phyloP scores from a whole-genome alignment of 2,888 invertebrate genomes.

The Masnerella sp. region DNA sequence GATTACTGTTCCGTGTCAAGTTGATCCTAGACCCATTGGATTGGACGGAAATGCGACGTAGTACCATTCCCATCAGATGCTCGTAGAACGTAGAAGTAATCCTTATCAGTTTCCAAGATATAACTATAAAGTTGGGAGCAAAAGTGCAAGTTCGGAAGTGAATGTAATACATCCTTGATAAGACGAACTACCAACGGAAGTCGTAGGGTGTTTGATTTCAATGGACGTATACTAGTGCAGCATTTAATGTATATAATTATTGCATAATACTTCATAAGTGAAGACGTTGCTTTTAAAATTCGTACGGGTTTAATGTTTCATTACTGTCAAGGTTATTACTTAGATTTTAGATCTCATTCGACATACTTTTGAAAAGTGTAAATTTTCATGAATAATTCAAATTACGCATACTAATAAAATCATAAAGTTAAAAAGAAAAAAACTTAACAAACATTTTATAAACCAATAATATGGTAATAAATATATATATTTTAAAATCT shows the following conservation, averaged over 20 bases:
- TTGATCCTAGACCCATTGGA: slow-evolving; percentile 3
- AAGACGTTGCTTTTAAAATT: no score
- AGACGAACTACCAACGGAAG: slow-evolving; percentile 39
- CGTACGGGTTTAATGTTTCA: no score
- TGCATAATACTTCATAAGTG: slow-evolving; percentile 27
- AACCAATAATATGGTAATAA: no score
- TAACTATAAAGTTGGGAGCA: slow-evolving; percentile 9
- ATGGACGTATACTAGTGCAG: slow-evolving; percentile 20
- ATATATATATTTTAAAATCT: no score
- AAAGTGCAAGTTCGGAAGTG: slow-evolving; percentile 47
- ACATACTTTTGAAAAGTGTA: no score
- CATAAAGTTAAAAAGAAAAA: no score
- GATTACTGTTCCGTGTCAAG: slow-evolving; percentile 11
- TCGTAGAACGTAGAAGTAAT: slow-evolving; percentile 9
- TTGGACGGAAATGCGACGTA: slow-evolving; percentile 1
- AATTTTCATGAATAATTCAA: no score
- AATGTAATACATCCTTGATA: slow-evolving; percentile 45
- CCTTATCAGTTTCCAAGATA: slow-evolving; percentile 13
- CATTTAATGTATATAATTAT: slow-evolving; percentile 15
- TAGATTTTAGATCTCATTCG: no score
- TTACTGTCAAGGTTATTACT: no score
- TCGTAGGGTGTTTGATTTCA: slow-evolving; percentile 33
- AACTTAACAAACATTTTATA: no score
- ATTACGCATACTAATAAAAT: no score
- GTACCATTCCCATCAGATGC: slow-evolving; percentile 17